These are phyloP conservation scores for Chironomus tepperi DNA, from an alignment of 1,140 invertebrate species.

Conservation along the genomic window DNA sequence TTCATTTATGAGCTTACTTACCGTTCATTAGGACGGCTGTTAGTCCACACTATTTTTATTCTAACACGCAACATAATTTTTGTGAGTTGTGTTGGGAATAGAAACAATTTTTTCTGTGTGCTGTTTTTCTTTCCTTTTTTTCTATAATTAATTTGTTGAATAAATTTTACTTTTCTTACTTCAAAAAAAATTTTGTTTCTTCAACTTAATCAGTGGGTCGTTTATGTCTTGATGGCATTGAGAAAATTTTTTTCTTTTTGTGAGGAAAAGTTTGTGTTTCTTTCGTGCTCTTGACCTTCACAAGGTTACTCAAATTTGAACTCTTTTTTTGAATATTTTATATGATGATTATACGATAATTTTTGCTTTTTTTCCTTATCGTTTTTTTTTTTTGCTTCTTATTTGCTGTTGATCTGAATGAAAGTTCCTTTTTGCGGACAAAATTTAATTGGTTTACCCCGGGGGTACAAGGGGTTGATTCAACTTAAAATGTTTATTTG, in stretches of 20 bases:
- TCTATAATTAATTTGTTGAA: not conserved
- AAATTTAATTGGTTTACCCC: no score
- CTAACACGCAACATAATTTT: not conserved
- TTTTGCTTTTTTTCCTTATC: no score
- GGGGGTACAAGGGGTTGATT: no score
- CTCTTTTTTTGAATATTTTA: not conserved
- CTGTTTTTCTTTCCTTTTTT: no score
- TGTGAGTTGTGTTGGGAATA: not conserved
- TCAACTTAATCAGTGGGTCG: slow-evolving; percentile 9
- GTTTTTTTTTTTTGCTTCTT: no score
- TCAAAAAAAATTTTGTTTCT: not conserved
- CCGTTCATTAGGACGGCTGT: no score
- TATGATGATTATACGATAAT: not conserved
- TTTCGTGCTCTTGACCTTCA: not conserved
- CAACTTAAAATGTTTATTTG: no score
- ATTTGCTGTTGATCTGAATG: no score
- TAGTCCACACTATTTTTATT: no score
- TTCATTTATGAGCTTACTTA: no score
- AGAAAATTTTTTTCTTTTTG: not conserved
- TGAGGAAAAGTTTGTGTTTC: not conserved
- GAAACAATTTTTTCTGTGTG: no score
- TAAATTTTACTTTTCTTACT: not conserved
- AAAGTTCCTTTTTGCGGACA: no score
- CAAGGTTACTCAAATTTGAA: slow-evolving; percentile 4
- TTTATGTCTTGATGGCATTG: not conserved